Base-by-base conservation (phyloP, 2,797 vertebrate species). In the Miichthys miiuy region DNA sequence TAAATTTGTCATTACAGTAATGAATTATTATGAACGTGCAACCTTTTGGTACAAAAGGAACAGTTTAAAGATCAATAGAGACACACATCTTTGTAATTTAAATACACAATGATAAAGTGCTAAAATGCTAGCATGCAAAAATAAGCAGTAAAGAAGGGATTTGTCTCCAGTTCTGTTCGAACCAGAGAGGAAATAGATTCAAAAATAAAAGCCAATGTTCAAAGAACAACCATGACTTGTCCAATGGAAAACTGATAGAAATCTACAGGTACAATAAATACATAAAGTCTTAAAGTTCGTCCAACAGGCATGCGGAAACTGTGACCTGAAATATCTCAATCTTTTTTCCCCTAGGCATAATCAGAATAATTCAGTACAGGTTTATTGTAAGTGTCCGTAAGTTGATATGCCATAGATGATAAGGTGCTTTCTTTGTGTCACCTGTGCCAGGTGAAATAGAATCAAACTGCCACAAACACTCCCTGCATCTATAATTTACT, bases 371-470 rank as follows among this genome's bases (percentile, higher is more conserved):
- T 61, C 16, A 68, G 16, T 12, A 6, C 21, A 63, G 0, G 38
- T 20, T 75, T 57, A 46, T 8, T 1, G 20, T 77, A 42, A 71
- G 62, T 50, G 34, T 62, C 38, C 50, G 14, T 47, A 54, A 68
- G 3, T 38, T 30, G 1, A 2, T 3, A 10, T n/a, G 10, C 68
- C 30, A 74, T 50, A 55, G 41, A 61, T 68, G 8, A 66, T 21
- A 51, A 50, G 25, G 0, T 46, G 7, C 27, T 34, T 25, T 12
- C 4, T 48, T 3, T 46, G n/a, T n/a, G n/a, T n/a, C n/a, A n/a
- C n/a, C n/a, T n/a, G n/a, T n/a, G n/a, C n/a, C n/a, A n/a, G 5
- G 63, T 38, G 8, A 42, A 16, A 44, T 4, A 20, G 6, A 60
- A 65, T 27, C 13, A 50, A 20, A 1, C 20, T 25, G 12, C 5